These are phyloP conservation scores for Platycheirus albimanus DNA, from an alignment of 2,888 invertebrate genomes.

Conservation along the genomic window DNA sequence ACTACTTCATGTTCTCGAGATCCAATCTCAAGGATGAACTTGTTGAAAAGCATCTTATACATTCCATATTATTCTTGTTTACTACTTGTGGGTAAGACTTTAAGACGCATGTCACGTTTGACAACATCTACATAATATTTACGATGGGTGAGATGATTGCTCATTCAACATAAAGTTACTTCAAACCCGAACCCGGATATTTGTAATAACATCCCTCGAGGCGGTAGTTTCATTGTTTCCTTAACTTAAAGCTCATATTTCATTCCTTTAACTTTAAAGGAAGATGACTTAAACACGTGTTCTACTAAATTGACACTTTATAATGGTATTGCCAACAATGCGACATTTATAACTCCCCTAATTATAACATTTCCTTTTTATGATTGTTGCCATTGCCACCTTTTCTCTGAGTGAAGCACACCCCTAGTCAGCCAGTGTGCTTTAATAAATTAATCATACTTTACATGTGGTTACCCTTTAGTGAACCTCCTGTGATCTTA, in stretches of 20 bases:
- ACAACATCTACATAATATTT: neutral
- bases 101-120: conserved; percentile 28
- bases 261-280: too few relatives aligned
- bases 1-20: neutral
- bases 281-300: neutral
- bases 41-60: conserved; percentile 33
- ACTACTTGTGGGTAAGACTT: conserved; percentile 15
- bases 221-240: neutral
- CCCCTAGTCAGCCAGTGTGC: conserved; percentile 20
- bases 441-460: conserved; percentile 54
- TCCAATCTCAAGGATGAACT: conserved; percentile 34
- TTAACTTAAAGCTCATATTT: neutral
- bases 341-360: too few relatives aligned
- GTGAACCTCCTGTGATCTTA: conserved; percentile 31
- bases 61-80: conserved; percentile 22
- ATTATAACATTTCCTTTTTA: conserved; percentile 3
- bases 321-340: conserved; percentile 1
- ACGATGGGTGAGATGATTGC: conserved; percentile 12
- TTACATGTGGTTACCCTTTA: conserved; percentile 56
- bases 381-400: conserved; percentile 10
- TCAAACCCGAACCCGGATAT: conserved; percentile 1
- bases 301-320: conserved; percentile 29
- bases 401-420: conserved; percentile 10
- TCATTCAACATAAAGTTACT: conserved; percentile 31
- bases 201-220: conserved; percentile 1